Base-by-base conservation (phyloP, 2,888 invertebrate genomes). In the Lepidocyrtoides sp. region DNA sequence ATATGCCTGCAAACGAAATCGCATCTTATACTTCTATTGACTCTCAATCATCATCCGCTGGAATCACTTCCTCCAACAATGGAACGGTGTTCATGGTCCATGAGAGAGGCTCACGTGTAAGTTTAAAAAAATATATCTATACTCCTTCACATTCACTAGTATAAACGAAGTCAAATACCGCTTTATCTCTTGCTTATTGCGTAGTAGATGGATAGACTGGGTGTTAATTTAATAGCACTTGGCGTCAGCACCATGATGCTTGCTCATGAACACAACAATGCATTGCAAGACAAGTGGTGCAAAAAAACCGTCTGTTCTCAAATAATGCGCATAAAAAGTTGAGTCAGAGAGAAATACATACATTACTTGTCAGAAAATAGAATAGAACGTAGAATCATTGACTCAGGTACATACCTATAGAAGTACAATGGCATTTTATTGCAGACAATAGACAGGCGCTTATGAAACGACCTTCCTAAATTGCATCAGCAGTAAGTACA, bases 11-110 rank as follows among this genome's bases (percentile, higher is more conserved):
- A 4, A 44, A 82, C 41, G 63, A 36, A 7, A 26, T 66, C n/a
- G 77, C 69, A 81, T 69, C 72, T 54, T 83, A 89, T 23, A 75
- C 75, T 14, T 83, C 82, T 2, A 75, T 72, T 12, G 89, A 89
- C 83, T 89, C 89, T 3, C 75, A 60, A 17, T 69, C 85, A 0
- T 72, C 85, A 32, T 17, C 82, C 10, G 20, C 57, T n/a, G 83
- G 82, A 44, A 23, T 57, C 26, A 81, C 89, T 5, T 83, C 83
- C 23, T 72, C 77, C 17, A 66, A 66, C 69, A 89, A 89, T 89
- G 89, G 89, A 14, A 89, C 92, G 0, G 89, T 92, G 10, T 91
- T 91, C 29, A 63, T 91, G 89, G 92, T 92, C 10, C 91, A 77
- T 23, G 92, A 92, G 26, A 41, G 92, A 8, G 92, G 92, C 7